Evolutionary conservation across 2,797 vertebrate species (phyloP).

Genomic region (Hoplostethus atlanticus): DNA sequence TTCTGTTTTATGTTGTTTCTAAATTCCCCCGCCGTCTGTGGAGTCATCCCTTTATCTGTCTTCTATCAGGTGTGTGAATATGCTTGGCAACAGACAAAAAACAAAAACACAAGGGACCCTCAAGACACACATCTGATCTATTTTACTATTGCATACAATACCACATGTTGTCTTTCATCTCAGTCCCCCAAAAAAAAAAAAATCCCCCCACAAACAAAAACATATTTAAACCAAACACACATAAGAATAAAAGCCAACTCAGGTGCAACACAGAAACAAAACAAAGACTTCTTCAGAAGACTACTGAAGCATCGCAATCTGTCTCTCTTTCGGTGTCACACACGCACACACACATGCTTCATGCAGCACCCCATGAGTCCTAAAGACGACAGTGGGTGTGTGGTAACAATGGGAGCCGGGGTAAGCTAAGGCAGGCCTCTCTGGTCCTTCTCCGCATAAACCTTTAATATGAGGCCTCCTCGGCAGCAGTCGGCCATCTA

Average conservation of each 20-base stretch:
- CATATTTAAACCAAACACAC: background rate
- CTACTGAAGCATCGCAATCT: background rate
- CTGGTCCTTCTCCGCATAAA: slow-evolving; percentile 86
- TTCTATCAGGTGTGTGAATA: background rate
- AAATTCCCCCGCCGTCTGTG: background rate
- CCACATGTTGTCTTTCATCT: background rate
- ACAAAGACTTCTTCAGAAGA: background rate
- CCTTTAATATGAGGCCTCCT: slow-evolving; percentile 88
- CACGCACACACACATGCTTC: slow-evolving; percentile 13
- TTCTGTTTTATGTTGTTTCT: background rate
- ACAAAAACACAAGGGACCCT: background rate
- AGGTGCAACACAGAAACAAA: background rate
- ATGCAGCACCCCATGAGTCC: slow-evolving; percentile 49
- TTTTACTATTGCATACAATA: background rate
- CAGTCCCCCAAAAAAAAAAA: background rate
- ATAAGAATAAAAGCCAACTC: background rate
- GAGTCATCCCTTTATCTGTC: background rate
- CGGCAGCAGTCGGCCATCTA: slow-evolving; percentile 84
- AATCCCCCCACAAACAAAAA: slow-evolving; percentile 6
- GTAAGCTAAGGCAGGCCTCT: slow-evolving; percentile 79
- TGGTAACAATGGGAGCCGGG: slow-evolving; percentile 83
- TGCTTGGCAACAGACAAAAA: background rate
- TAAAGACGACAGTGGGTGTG: slow-evolving; percentile 68
- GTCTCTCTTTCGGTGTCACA: background rate
- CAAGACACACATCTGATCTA: background rate